Percentiles rank a stretch among this genome's conserved stretches.
These are phyloP conservation scores for Cotesia chilonis DNA, from an alignment of 1,140 invertebrate species.

Conservation along the genomic window DNA sequence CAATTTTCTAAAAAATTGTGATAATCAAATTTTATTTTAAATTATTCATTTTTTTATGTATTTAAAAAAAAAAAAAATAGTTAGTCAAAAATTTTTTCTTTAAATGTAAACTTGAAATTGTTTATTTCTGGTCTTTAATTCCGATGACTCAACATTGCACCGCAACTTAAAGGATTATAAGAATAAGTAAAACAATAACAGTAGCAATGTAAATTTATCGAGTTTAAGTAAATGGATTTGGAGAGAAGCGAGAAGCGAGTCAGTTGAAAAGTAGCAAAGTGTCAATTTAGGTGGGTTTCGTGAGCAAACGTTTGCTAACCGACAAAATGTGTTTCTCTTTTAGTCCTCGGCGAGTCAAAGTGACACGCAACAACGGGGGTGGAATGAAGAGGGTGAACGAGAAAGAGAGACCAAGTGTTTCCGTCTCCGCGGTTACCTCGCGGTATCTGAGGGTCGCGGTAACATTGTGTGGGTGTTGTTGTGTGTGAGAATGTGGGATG, in stretches of 20 bases:
- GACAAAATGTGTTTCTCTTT: slow-evolving; percentile 18
- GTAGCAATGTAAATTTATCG: not conserved
- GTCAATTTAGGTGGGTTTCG: not conserved
- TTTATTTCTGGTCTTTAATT: too few species aligned
- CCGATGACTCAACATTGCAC: too few species aligned
- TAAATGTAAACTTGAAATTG: too few species aligned
- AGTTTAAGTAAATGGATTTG: slow-evolving; percentile 25
- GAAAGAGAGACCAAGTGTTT: not conserved
- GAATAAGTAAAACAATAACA: slow-evolving; percentile 24
- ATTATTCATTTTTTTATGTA: too few species aligned
- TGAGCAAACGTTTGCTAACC: too few species aligned
- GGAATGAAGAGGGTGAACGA: not conserved
- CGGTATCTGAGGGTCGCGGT: not conserved
- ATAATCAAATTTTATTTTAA: too few species aligned
- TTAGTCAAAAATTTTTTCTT: too few species aligned
- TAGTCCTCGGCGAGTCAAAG: slow-evolving; percentile 5
- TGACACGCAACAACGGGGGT: slow-evolving; percentile 7
- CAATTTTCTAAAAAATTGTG: too few species aligned
- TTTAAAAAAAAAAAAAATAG: too few species aligned
- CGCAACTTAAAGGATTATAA: slow-evolving; percentile 20
- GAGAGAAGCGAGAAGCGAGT: not conserved
- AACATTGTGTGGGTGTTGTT: slow-evolving; percentile 11
- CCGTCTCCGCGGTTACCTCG: slow-evolving; percentile 20
- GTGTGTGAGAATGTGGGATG: too few species aligned
- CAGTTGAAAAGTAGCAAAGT: slow-evolving; percentile 1